Percentiles rank a stretch among this genome's conserved stretches.
These are phyloP conservation scores for Drosophila tripunctata DNA, from an alignment of 2,888 invertebrate genomes.

Conservation along the genomic window DNA sequence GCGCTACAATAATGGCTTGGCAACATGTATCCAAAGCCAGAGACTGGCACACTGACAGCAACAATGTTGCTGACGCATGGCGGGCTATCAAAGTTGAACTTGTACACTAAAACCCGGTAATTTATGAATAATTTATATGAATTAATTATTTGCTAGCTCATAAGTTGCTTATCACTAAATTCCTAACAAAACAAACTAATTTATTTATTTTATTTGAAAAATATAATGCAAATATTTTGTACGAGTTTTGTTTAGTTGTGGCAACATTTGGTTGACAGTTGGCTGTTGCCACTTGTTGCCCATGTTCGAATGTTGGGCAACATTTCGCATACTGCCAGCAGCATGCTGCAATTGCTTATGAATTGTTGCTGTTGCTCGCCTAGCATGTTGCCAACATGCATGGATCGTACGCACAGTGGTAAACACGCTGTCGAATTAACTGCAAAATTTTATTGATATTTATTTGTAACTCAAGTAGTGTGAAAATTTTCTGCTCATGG, in stretches of 20 bases:
- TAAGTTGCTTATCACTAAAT: too few species aligned
- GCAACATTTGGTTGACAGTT: slow-evolving; percentile 33
- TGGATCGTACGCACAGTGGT: slow-evolving; percentile 45
- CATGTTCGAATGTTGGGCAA: slow-evolving; percentile 29
- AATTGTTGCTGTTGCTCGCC: background rate
- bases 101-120: too few species aligned
- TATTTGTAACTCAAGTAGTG: too few species aligned
- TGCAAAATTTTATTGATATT: background rate
- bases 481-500: too few species aligned
- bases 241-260: background rate
- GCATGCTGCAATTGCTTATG: slow-evolving; percentile 37
- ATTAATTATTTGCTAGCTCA: too few species aligned
- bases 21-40: background rate
- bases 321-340: slow-evolving; percentile 22
- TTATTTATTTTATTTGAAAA: background rate
- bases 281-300: slow-evolving; percentile 59
- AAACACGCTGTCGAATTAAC: background rate
- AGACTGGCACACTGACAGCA: too few species aligned
- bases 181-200: too few species aligned
- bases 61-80: too few species aligned
- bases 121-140: too few species aligned
- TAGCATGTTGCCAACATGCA: slow-evolving; percentile 7
- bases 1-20: background rate
- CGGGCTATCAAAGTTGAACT: too few species aligned
- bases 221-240: background rate